phyloP scores from a whole-genome alignment of 2,888 invertebrate species.

The Eupeodes latifasciatus region DNA sequence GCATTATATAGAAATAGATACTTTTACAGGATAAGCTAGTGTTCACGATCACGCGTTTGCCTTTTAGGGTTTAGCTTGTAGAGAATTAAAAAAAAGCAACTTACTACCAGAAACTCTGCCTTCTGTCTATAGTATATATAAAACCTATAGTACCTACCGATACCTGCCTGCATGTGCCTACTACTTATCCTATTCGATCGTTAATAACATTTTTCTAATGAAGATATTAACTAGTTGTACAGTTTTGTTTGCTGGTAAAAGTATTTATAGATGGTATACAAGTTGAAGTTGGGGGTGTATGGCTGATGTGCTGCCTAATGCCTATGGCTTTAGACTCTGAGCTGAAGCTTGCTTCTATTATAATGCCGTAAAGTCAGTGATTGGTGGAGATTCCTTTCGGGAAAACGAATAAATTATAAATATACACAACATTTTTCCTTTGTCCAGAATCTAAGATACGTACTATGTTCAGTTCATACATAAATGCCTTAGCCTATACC shows the following conservation, averaged over 20 bases:
- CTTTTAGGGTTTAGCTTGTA: conserved; percentile 64
- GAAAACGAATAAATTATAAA: conserved; percentile 52
- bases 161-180: not conserved
- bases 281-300: conserved; percentile 58
- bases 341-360: not conserved
- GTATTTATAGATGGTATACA: not conserved
- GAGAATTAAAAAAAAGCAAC: conserved; percentile 5
- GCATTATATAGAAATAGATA: conserved; percentile 48
- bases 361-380: conserved; percentile 12
- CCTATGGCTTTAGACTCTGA: not conserved
- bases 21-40: conserved; percentile 73
- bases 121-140: not conserved
- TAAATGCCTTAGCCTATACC: no score
- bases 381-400: conserved; percentile 60
- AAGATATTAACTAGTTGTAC: conserved; percentile 64
- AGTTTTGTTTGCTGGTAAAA: conserved; percentile 2
- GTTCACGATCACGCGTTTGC: conserved; percentile 74
- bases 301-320: not conserved
- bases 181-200: conserved; percentile 66
- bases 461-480: no score
- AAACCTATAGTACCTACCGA: not conserved
- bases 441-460: not conserved
- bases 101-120: conserved; percentile 16
- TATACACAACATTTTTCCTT: conserved; percentile 35
- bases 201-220: conserved; percentile 74